Conservation (phyloP, 2,797 vertebrate genomes). For the Poeciliopsis infans region DNA sequence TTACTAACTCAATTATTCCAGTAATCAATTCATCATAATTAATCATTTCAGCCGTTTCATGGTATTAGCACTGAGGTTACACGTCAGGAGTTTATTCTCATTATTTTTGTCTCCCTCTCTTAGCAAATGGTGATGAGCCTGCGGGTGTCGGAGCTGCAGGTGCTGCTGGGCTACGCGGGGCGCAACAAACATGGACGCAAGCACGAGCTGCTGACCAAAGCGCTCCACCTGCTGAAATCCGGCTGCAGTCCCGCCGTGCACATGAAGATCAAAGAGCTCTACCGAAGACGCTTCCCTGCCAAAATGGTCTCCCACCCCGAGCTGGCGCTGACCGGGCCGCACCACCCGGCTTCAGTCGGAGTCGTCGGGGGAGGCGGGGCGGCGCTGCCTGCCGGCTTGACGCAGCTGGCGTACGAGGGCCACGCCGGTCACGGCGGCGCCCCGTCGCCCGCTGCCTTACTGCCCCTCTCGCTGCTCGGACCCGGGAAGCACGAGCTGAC, state of each 20-base stretch:
- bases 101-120: not conserved
- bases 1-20: no score
- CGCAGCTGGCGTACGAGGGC: slow-evolving; percentile 89
- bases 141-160: slow-evolving; percentile 98
- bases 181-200: slow-evolving; percentile 99
- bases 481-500: slow-evolving; percentile 94
- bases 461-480: slow-evolving; percentile 93
- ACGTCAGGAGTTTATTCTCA: not conserved
- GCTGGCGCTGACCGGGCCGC: slow-evolving; percentile 87
- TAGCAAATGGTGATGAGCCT: slow-evolving; percentile 99
- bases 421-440: slow-evolving; percentile 80
- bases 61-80: not conserved
- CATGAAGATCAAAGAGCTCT: slow-evolving; percentile 99
- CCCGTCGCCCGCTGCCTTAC: slow-evolving; percentile 85
- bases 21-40: no score
- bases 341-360: slow-evolving; percentile 81
- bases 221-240: slow-evolving; percentile 93
- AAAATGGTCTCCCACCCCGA: slow-evolving; percentile 94
- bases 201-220: slow-evolving; percentile 98
- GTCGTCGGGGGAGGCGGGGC: slow-evolving; percentile 67
- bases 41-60: no score
- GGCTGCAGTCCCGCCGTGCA: slow-evolving; percentile 97
- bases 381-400: slow-evolving; percentile 88
- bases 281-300: slow-evolving; percentile 94
- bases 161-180: slow-evolving; percentile 96